These are phyloP conservation scores for Syngnathus scovelli DNA, from an alignment of 2,113 vertebrate genomes.

Conservation along the genomic window DNA sequence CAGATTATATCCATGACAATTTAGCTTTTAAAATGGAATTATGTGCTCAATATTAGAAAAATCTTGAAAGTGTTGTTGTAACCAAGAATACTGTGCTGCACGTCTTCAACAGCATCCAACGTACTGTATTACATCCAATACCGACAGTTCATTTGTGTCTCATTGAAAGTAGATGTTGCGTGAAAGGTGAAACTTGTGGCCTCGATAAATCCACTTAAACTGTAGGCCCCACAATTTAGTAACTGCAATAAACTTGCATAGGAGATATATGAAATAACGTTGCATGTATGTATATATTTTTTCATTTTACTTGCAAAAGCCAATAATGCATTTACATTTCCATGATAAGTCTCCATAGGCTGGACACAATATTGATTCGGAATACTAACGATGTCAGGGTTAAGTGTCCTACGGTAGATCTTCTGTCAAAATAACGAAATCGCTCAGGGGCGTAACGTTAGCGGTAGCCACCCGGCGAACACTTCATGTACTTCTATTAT, in stretches of 20 bases:
- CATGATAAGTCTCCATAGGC: not conserved
- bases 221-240: not conserved
- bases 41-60: not conserved
- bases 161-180: not conserved
- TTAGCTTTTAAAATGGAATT: not conserved
- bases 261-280: not conserved
- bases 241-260: not conserved
- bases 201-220: too few relatives aligned
- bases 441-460: slow-evolving; percentile 28
- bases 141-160: not conserved
- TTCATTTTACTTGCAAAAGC: not conserved
- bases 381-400: slow-evolving; percentile 7
- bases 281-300: not conserved
- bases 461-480: not conserved
- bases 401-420: not conserved
- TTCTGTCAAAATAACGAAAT: slow-evolving; percentile 1
- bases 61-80: not conserved
- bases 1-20: too few relatives aligned
- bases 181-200: not conserved
- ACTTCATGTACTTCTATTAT: not conserved
- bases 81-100: not conserved
- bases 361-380: not conserved
- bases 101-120: not conserved
- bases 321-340: not conserved
- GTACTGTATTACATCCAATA: not conserved